Percentiles rank a stretch among this genome's conserved stretches.
Conservation (phyloP, 2,113 vertebrate species). For the Dicentrarchus labrax region DNA sequence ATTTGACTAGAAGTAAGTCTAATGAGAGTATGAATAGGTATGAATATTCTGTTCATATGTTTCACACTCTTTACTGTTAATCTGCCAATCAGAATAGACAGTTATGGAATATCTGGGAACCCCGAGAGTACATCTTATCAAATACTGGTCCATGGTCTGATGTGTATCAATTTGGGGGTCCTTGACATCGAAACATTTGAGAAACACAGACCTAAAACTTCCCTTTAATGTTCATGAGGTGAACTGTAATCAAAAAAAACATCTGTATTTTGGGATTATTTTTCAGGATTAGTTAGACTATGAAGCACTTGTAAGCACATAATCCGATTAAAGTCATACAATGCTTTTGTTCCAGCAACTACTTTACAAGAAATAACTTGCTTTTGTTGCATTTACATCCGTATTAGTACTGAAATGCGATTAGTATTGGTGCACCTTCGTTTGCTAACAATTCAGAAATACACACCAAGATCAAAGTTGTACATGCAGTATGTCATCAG, state of each 20-base stretch:
- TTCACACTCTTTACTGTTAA: no score
- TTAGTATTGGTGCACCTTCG: background rate
- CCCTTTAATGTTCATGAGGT: no score
- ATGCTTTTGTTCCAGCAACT: background rate
- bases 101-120: no score
- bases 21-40: no score
- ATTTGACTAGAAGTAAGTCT: no score
- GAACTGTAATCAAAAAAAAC: background rate
- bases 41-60: no score
- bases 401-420: no score
- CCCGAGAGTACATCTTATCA: no score
- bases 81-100: no score
- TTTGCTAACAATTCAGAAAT: background rate
- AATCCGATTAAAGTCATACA: background rate
- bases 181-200: no score
- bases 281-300: background rate
- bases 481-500: constrained; percentile 97
- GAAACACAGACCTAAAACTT: background rate
- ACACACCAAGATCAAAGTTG: constrained; percentile 92
- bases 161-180: no score
- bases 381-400: background rate
- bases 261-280: background rate
- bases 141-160: no score
- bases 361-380: background rate
- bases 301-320: background rate